Percentiles rank a stretch among this genome's conserved stretches.
phyloP scores from a whole-genome alignment of 2,888 invertebrate genomes.

The Cordilura impudica region DNA sequence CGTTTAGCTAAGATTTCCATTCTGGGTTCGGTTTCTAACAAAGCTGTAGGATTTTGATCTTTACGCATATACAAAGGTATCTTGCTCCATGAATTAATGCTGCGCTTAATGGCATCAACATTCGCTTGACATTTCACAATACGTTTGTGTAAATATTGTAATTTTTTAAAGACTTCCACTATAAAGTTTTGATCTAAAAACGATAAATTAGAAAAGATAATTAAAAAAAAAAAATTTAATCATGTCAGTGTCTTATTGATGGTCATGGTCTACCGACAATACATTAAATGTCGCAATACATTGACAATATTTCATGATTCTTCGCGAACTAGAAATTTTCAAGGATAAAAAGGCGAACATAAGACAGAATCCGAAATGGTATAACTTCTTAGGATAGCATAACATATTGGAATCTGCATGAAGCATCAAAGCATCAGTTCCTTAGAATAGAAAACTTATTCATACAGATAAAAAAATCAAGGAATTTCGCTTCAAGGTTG shows the following conservation, averaged over 20 bases:
- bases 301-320: too few relatives aligned
- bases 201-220: neutral
- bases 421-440: too few relatives aligned
- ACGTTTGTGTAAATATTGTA: constrained; percentile 85
- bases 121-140: constrained; percentile 84
- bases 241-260: neutral
- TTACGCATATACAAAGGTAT: constrained; percentile 87
- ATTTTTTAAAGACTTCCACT: constrained; percentile 82
- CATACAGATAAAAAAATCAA: too few relatives aligned
- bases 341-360: too few relatives aligned
- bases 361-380: too few relatives aligned
- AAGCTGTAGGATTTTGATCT: constrained; percentile 81
- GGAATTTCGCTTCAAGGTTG: too few relatives aligned
- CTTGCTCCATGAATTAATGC: constrained; percentile 85
- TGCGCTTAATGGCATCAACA: constrained; percentile 80
- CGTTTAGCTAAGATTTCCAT: constrained; percentile 66
- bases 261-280: too few relatives aligned
- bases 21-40: constrained; percentile 79
- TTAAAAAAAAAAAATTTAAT: neutral
- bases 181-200: constrained; percentile 83
- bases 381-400: too few relatives aligned
- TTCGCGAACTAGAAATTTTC: too few relatives aligned
- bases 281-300: too few relatives aligned
- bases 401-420: too few relatives aligned
- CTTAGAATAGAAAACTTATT: too few relatives aligned